Conservation (phyloP, 1,140 invertebrate genomes). For the Mya arenaria region DNA sequence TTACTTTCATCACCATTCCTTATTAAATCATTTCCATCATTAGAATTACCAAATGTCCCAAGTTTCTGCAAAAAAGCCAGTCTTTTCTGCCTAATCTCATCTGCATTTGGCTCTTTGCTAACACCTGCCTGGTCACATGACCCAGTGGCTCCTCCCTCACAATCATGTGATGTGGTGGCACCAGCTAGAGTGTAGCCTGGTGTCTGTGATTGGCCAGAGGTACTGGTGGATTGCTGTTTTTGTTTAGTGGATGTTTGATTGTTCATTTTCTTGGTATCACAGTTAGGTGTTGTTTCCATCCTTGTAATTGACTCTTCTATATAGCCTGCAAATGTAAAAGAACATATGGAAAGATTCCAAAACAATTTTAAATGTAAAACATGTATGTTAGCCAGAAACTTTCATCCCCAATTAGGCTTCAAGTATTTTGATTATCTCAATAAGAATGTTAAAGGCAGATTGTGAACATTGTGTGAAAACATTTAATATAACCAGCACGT, state of each 20-base stretch:
- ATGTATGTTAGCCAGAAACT: not conserved
- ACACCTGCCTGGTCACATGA: not conserved
- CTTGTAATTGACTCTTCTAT: slow-evolving; percentile 53
- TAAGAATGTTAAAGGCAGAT: too few species aligned
- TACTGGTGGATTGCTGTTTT: not conserved
- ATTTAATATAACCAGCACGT: too few species aligned
- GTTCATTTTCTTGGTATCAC: not conserved
- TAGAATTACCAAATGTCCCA: not conserved
- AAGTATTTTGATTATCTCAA: too few species aligned
- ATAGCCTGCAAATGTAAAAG: slow-evolving; percentile 32
- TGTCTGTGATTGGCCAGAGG: too few species aligned
- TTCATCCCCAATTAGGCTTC: too few species aligned
- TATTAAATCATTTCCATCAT: not conserved
- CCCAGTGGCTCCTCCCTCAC: not conserved
- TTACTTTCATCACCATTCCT: too few species aligned
- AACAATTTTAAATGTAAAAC: not conserved
- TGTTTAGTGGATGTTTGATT: not conserved
- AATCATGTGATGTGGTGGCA: not conserved
- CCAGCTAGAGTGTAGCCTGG: too few species aligned
- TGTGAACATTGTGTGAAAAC: too few species aligned
- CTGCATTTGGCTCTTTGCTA: slow-evolving; percentile 47
- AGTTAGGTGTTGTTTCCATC: slow-evolving; percentile 37
- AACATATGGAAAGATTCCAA: not conserved
- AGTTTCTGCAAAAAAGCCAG: slow-evolving; percentile 68
- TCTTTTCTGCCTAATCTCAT: slow-evolving; percentile 73